A percentile compares a stretch with the other conserved stretches of the same genome.
phyloP scores from a whole-genome alignment of 1,140 invertebrate species.

The Procambarus clarkii region DNA sequence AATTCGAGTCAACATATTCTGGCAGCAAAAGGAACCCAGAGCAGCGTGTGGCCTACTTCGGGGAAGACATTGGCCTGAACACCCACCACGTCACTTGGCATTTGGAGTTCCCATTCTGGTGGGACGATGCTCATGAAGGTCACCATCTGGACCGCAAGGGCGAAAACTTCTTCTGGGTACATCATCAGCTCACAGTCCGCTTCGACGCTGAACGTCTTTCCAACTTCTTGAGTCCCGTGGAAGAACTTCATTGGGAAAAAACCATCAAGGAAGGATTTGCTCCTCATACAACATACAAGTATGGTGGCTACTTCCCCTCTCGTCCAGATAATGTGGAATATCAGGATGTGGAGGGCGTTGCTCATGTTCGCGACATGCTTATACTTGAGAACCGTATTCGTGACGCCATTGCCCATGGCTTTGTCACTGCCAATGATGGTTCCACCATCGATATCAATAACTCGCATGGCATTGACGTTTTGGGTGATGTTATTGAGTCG shows the following conservation, averaged over 20 bases:
- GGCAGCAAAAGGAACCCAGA: slow-evolving; percentile 28
- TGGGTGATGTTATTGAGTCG: slow-evolving; percentile 50
- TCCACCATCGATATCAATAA: slow-evolving; percentile 24
- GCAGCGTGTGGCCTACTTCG: slow-evolving; percentile 44
- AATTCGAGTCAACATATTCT: slow-evolving; percentile 1
- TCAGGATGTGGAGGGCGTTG: slow-evolving; percentile 39
- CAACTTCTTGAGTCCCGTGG: slow-evolving; percentile 27
- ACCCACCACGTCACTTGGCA: slow-evolving; percentile 49
- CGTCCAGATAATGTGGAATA: slow-evolving; percentile 28
- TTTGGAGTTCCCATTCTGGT: slow-evolving; percentile 43
- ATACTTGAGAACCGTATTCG: slow-evolving; percentile 34
- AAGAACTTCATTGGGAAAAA: slow-evolving; percentile 37
- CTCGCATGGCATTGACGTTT: slow-evolving; percentile 25
- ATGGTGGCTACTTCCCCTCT: slow-evolving; percentile 41
- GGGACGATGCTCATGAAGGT: background rate
- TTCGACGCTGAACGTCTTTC: slow-evolving; percentile 46
- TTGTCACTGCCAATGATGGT: slow-evolving; percentile 7
- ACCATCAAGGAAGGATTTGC: slow-evolving; percentile 27
- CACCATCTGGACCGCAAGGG: slow-evolving; percentile 44
- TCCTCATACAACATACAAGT: slow-evolving; percentile 40
- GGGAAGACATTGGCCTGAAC: slow-evolving; percentile 44
- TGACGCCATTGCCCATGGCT: slow-evolving; percentile 43
- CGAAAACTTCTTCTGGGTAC: slow-evolving; percentile 51
- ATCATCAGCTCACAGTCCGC: slow-evolving; percentile 41
- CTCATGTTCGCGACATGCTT: slow-evolving; percentile 3